Evolutionary conservation across 2,797 vertebrate genomes (phyloP), one percentile per base, ranked within the genome.

Genomic region (Gymnothorax reevesii): DNA sequence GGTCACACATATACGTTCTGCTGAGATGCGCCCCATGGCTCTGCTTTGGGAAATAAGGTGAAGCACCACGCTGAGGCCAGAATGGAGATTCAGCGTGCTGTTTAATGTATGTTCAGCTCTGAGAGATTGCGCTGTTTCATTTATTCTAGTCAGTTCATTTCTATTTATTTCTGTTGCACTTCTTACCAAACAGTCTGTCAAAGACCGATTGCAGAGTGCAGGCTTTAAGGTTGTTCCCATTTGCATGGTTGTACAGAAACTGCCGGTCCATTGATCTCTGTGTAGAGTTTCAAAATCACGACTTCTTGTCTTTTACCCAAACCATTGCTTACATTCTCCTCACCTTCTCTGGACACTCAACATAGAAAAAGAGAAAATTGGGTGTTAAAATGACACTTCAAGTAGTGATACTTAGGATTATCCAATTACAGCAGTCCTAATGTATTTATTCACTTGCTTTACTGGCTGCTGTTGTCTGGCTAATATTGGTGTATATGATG

Each of bases 1-100:
- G 86, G 84, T 87, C 82, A 86, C 79, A 80, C 60, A 83, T 83
- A 57, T 15, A 17, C 12, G 27, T 59, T 33, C 55, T 83, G 80
- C 25, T 27, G 55, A 82, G n/a, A 22, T n/a, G 22, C n/a, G 25
- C 9, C 25, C 7, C 10, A 9, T 25, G 55, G n/a, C 80, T 57
- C 55, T 6, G 20, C 7, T 79, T 20, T 54, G 55, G 33, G 25
- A 20, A 27, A 22, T 57, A 83, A 59, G n/a, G 25, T 57, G 80
- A 83, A n/a, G n/a, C 20, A 15, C 80, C 52, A 59, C 10, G 49
- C 49, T 54, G 55, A n/a, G 55, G 10, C 54, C 80, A 15, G n/a
- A 27, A 57, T 83, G 80, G 12, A 83, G 80, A 59, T 83, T 55
- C 33, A 59, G 8, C n/a, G 79, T 75, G 73, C 27, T 42, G 79